These are phyloP conservation scores for Micronycteris hirsuta DNA, from an alignment of 2,113 vertebrate genomes.

Conservation along the genomic window DNA sequence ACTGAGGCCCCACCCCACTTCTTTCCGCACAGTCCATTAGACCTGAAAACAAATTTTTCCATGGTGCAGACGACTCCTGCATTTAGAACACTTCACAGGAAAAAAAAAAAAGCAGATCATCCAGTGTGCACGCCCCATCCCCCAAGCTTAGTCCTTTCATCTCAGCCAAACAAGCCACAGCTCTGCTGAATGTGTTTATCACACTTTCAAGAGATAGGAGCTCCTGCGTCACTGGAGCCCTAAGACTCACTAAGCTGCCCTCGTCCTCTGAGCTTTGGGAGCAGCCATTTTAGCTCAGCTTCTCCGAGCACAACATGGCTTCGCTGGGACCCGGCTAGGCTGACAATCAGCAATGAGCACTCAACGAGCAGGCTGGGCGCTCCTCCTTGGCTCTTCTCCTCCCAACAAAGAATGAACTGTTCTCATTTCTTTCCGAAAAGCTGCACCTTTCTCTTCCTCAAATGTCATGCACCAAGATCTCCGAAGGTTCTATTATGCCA, in stretches of 20 bases:
- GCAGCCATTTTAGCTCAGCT: constrained; percentile 98
- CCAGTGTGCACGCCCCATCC: constrained; percentile 83
- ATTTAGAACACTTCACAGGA: constrained; percentile 85
- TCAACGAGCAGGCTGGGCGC: constrained; percentile 34
- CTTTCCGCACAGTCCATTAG: constrained; percentile 90
- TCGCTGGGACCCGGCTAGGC: constrained; percentile 86
- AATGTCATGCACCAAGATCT: constrained; percentile 71
- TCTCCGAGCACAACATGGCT: constrained; percentile 93
- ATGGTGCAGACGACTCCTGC: constrained; percentile 88
- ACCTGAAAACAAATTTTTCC: constrained; percentile 91
- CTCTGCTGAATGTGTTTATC: constrained; percentile 91
- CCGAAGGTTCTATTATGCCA: constrained; percentile 72
- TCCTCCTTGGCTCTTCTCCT: constrained; percentile 58
- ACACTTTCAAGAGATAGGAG: constrained; percentile 91
- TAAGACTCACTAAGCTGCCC: constrained; percentile 91
- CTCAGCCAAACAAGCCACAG: constrained; percentile 88
- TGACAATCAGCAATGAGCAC: constrained; percentile 79
- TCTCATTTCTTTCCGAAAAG: constrained; percentile 56
- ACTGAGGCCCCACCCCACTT: constrained; percentile 91
- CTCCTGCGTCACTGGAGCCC: constrained; percentile 89
- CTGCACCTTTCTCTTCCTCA: constrained; percentile 70
- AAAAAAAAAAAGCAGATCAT: constrained; percentile 81
- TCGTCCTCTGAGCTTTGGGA: constrained; percentile 92
- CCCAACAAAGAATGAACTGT: constrained; percentile 58
- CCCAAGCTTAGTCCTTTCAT: constrained; percentile 86